A percentile compares a stretch with the other conserved stretches of the same genome.
These are phyloP conservation scores for Rostratula benghalensis DNA, from an alignment of 2,113 vertebrate genomes.

Conservation along the genomic window DNA sequence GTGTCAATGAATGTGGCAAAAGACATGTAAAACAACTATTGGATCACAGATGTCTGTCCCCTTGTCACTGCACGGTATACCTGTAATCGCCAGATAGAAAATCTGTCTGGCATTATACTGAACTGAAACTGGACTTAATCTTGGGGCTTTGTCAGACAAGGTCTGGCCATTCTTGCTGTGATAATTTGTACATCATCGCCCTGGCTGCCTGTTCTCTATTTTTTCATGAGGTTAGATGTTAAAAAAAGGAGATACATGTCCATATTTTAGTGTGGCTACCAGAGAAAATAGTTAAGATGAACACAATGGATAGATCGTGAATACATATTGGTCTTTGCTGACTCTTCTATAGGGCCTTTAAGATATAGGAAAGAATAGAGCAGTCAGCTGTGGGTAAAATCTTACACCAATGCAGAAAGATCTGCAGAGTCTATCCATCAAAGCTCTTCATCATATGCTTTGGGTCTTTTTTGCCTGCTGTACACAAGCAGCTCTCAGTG, in stretches of 20 bases:
- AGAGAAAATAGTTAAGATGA: neutral
- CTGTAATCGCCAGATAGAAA: neutral
- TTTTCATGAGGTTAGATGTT: neutral
- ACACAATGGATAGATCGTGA: neutral
- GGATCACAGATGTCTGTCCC: neutral
- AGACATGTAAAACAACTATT: neutral
- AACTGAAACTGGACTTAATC: neutral
- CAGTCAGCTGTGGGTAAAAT: neutral
- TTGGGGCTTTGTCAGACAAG: neutral
- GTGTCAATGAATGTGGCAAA: neutral
- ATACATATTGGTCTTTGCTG: neutral
- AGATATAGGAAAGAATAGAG: neutral
- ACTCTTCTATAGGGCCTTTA: neutral
- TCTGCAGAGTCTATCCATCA: neutral
- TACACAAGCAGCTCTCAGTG: neutral
- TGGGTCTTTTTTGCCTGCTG: neutral
- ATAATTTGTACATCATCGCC: neutral
- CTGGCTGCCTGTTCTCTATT: neutral
- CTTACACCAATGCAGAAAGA: neutral
- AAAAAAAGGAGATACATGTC: neutral
- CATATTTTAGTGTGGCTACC: neutral
- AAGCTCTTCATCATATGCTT: neutral
- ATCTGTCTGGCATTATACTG: neutral
- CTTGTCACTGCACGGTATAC: neutral
- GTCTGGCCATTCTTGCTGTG: neutral